Conservation (phyloP, 2,888 invertebrate species). For the Autographa pulchrina region DNA sequence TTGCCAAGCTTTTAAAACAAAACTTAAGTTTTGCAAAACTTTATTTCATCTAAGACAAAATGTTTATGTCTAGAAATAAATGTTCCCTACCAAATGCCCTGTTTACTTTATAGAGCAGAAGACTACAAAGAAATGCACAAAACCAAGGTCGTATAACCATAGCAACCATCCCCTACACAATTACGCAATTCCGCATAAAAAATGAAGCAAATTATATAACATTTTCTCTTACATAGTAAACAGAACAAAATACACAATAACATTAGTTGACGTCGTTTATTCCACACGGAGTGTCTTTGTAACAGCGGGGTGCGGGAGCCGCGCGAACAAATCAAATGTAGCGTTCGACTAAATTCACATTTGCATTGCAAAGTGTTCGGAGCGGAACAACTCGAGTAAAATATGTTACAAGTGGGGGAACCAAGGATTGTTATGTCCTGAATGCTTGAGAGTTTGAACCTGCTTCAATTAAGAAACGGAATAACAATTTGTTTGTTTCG, state of each 20-base stretch:
- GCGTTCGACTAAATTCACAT: slow-evolving; percentile 51
- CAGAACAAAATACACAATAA: slow-evolving; percentile 41
- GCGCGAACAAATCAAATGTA: slow-evolving; percentile 51
- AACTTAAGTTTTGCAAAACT: no score
- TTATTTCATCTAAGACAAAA: not conserved
- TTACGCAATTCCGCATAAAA: slow-evolving; percentile 18
- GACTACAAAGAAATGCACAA: slow-evolving; percentile 2
- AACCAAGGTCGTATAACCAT: not conserved
- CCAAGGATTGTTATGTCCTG: slow-evolving; percentile 47
- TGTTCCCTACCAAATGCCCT: not conserved
- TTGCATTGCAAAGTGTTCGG: slow-evolving; percentile 48
- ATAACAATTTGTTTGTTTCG: slow-evolving; percentile 11
- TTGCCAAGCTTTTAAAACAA: no score
- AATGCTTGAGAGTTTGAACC: slow-evolving; percentile 15
- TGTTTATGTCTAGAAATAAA: not conserved
- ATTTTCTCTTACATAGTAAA: slow-evolving; percentile 15
- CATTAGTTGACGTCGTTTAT: slow-evolving; percentile 35
- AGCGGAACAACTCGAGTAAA: slow-evolving; percentile 37
- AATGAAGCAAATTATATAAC: slow-evolving; percentile 17
- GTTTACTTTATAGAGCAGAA: not conserved
- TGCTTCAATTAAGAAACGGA: slow-evolving; percentile 29
- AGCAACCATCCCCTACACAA: slow-evolving; percentile 15
- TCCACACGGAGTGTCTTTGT: slow-evolving; percentile 50
- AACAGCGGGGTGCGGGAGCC: slow-evolving; percentile 26
- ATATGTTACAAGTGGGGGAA: slow-evolving; percentile 45